Evolutionary conservation across 2,888 invertebrate genomes (phyloP).

Genomic region (Habrosyne pyritoides): DNA sequence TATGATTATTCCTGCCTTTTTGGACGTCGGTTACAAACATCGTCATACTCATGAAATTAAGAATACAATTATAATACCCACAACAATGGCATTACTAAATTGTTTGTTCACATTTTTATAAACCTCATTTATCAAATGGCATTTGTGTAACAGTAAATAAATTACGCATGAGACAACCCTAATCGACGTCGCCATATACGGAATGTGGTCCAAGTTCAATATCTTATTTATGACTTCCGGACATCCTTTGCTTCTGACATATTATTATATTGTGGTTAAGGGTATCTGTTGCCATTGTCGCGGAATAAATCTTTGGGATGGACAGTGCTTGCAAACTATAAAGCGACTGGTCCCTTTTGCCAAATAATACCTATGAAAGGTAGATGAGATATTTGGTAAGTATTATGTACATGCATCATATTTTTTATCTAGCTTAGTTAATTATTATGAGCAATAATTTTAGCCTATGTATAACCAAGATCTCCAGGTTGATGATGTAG

Average conservation of each 20-base stretch:
- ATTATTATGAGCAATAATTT: too few relatives aligned
- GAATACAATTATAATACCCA: background rate
- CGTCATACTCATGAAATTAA: too few relatives aligned
- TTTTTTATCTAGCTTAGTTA: too few relatives aligned
- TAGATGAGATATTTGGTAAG: too few relatives aligned
- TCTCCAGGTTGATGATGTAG: too few relatives aligned
- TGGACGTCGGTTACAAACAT: too few relatives aligned
- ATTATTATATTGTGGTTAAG: background rate
- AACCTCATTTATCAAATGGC: background rate
- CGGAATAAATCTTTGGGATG: background rate
- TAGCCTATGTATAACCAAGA: too few relatives aligned
- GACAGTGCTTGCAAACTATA: too few relatives aligned
- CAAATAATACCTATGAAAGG: too few relatives aligned
- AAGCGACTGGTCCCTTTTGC: too few relatives aligned
- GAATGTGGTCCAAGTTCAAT: slow-evolving; percentile 6
- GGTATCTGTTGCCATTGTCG: background rate
- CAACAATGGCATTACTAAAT: background rate
- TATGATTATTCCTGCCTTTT: too few relatives aligned
- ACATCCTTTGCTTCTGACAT: slow-evolving; percentile 4
- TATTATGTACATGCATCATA: too few relatives aligned
- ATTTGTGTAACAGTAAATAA: background rate
- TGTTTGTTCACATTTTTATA: background rate
- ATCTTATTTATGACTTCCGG: slow-evolving; percentile 2
- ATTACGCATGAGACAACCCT: background rate
- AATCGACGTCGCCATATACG: background rate